Evolutionary conservation across 2,113 vertebrate species (phyloP), one percentile per base, ranked within the genome.

Genomic region (Melanerpes formicivorus): DNA sequence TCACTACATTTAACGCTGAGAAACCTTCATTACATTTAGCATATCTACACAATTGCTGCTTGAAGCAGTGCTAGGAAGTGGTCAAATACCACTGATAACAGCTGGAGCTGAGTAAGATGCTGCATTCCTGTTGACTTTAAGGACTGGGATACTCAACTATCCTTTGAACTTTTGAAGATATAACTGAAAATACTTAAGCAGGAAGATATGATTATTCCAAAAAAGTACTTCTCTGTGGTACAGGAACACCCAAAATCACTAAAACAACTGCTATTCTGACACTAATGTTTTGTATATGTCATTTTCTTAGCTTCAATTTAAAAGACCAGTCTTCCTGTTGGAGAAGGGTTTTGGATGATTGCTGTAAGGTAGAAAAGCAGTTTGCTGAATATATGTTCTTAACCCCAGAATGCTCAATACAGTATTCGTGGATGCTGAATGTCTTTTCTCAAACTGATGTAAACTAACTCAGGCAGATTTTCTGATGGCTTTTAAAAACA

Each of bases 281-380:
- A 92, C 77, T 94, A 46, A 50, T 40, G 46, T 82, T 89, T 87
- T 23, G 84, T 55, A 26, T 58, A n/a, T 84, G 75, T 95, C 73
- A 78, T 92, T 80, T 63, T 88, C 78, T 89, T 40, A 70, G 58
- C n/a, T 84, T 90, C 63, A n/a, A 90, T 93, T 91, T 72, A 15
- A 91, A 95, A 95, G 75, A 63, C 78, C 81, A 17, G 66, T 64
- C 84, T 95, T 95, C 91, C 91, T 92, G 75, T 92, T 77, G 73
- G 44, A 80, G 64, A 55, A 87, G 56, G 78, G 40, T 40, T 40
- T 40, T 40, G 10, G 59, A 59, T 59, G 66, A 73, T 93, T 89
- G 72, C 71, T 84, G 59, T 89, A 63, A 93, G 52, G 63, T 82
- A 64, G 87, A 84, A 89, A 92, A 93, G 67, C 44, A 87, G 29